Evolutionary conservation across 2,888 invertebrate species (phyloP), one percentile per base, ranked within the genome.

Genomic region (Tortricodes alternella): DNA sequence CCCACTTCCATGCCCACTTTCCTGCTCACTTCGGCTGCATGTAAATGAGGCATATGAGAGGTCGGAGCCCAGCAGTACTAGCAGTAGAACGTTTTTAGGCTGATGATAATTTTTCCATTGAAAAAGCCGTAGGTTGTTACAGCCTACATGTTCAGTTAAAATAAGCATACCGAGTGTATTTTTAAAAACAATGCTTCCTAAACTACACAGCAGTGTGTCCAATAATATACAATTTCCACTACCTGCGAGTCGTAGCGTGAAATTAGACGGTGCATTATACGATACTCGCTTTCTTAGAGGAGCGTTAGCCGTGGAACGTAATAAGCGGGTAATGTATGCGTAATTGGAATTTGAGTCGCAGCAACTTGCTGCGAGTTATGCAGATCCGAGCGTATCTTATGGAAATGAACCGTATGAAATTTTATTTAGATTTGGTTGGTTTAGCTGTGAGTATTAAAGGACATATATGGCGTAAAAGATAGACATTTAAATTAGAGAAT

Each of bases 371-470:
- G 58, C 34, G 66, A 73, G 70, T 74, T 75, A 78, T 78, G 77
- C 74, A 78, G 71, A 75, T 74, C 50, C 66, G 59, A 65, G 69
- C 66, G 71, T 72, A 72, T 76, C 71, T 66, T 65, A 67, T 77
- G 74, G 73, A 73, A 74, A 76, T 76, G 68, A 66, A 71, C 70
- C 69, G 13, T 39, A 23, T 50, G 29, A 23, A 41, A 39, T 38
- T 38, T 38, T 29, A 49, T 38, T 49, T 38, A 11, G 49, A 21
- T 50, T 21, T n/a, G 27, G 21, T 46, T 13, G 19, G 16, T 18
- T 37, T 49, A 49, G 43, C 16, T 49, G 19, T 38, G 23, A 15
- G 9, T 4, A 24, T 21, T 38, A 21, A 27, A 27, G n/a, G 27
- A 3, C n/a, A n/a, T n/a, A n/a, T n/a, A 27, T 27, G 27, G 9